These are phyloP conservation scores for Rhabdophis nuchalis DNA, from an alignment of 2,797 vertebrate species.

Conservation along the genomic window DNA sequence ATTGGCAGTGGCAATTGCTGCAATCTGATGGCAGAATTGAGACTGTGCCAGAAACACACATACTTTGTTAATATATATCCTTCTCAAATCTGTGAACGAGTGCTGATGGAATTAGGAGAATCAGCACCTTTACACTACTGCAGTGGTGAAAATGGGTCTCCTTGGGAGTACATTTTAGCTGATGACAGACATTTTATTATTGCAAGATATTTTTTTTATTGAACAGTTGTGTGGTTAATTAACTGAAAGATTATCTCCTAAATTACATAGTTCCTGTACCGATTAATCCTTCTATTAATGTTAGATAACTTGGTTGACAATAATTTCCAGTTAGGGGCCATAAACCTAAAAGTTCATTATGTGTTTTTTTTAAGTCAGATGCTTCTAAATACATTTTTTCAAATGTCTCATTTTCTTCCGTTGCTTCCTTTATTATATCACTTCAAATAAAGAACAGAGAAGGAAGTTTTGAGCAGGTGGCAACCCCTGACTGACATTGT, in stretches of 20 bases:
- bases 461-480: neutral
- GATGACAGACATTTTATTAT: neutral
- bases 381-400: neutral
- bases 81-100: neutral
- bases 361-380: neutral
- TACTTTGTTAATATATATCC: neutral
- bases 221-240: conserved; percentile 3
- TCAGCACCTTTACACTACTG: neutral
- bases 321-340: conserved; percentile 8
- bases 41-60: neutral
- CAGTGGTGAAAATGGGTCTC: neutral
- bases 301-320: neutral
- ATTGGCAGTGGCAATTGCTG: neutral
- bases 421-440: neutral
- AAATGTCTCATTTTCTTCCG: no score
- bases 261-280: neutral
- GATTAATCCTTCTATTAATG: conserved; percentile 54
- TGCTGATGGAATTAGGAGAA: neutral
- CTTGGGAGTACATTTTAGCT: neutral
- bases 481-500: neutral
- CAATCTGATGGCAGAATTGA: fast-evolving
- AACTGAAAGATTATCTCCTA: neutral
- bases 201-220: neutral
- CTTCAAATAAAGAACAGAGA: neutral
- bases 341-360: neutral